Evolutionary conservation across 2,113 vertebrate genomes (phyloP).

Genomic region (Scytalopus superciliaris): DNA sequence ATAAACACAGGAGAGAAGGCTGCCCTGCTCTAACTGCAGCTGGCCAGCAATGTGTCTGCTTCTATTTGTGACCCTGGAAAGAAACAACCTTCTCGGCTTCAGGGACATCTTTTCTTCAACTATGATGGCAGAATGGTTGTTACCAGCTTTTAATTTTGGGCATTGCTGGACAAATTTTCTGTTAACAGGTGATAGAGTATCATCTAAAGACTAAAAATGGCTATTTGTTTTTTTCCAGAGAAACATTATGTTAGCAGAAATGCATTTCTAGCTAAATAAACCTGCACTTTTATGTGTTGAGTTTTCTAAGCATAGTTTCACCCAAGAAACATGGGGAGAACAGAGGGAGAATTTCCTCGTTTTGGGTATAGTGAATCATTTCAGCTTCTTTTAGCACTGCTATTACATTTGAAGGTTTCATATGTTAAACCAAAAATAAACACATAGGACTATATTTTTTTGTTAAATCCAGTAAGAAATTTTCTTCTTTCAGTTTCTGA

Average conservation of each 20-base stretch:
- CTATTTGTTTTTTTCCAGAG: neutral
- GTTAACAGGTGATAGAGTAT: neutral
- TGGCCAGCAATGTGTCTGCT: no score
- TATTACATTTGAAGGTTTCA: neutral
- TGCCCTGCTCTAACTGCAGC: neutral
- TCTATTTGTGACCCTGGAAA: neutral
- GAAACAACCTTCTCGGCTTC: neutral
- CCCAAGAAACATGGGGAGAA: neutral
- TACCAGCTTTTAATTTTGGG: neutral
- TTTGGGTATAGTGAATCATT: neutral
- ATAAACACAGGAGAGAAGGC: neutral
- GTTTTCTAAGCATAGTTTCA: neutral
- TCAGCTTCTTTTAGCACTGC: neutral
- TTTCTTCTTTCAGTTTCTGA: neutral
- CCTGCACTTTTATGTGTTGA: neutral
- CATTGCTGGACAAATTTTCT: neutral
- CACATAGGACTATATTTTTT: neutral
- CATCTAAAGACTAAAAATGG: neutral
- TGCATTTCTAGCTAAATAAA: neutral
- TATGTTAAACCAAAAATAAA: neutral
- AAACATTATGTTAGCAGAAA: neutral
- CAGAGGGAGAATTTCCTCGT: neutral
- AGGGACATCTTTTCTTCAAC: neutral
- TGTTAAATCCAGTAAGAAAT: neutral
- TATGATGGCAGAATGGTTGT: neutral